phyloP scores from a whole-genome alignment of 1,140 invertebrate species.

The Drosophila micromelanica region DNA sequence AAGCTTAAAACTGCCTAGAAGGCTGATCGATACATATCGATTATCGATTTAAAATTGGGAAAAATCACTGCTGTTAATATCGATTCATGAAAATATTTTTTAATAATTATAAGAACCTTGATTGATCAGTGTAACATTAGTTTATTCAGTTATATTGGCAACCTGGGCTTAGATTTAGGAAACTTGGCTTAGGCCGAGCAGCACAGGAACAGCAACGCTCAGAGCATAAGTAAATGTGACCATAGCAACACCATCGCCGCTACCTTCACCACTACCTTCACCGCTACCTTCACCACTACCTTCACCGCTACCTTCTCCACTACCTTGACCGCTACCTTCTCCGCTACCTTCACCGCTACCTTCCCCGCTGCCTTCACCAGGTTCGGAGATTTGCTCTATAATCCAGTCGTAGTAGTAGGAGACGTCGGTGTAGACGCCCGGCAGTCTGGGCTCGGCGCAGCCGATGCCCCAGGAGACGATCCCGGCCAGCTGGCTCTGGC shows the following conservation, averaged over 20 bases:
- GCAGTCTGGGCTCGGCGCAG: constrained; percentile 87
- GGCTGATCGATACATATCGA: too few species aligned
- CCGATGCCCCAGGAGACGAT: constrained; percentile 89
- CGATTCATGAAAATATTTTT: too few species aligned
- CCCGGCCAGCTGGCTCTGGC: constrained; percentile 86
- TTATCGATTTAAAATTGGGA: too few species aligned
- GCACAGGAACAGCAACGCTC: constrained; percentile 38
- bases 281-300: constrained; percentile 10
- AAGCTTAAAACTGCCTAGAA: too few species aligned
- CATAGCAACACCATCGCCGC: constrained; percentile 48
- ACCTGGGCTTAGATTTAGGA: constrained; percentile 1
- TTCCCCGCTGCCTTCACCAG: constrained; percentile 3
- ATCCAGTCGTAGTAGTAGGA: constrained; percentile 87
- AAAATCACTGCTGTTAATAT: too few species aligned
- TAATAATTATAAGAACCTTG: too few species aligned
- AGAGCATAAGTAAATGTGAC: constrained; percentile 26
- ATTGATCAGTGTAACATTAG: not conserved
- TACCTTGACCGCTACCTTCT: not conserved
- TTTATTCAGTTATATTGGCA: not conserved
- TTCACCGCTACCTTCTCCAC: constrained; percentile 9
- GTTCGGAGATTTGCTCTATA: constrained; percentile 33
- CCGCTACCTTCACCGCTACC: constrained; percentile 10
- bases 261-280: not conserved
- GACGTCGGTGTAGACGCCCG: constrained; percentile 90
- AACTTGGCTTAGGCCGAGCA: constrained; percentile 5